Evolutionary conservation across 2,113 vertebrate species (phyloP).

Genomic region (Thunnus thynnus): DNA sequence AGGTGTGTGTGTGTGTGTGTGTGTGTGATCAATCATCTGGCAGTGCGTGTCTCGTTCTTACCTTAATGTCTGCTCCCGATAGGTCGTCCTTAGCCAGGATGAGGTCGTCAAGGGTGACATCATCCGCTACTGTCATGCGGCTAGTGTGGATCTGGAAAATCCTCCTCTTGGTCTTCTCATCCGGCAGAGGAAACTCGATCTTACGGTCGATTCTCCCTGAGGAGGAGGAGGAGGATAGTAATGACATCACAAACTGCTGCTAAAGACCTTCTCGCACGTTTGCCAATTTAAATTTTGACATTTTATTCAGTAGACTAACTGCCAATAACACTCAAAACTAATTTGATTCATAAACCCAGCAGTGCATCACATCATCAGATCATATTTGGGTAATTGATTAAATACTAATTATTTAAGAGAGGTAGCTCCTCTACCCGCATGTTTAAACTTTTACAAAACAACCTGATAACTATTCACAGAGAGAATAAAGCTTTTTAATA

Average conservation of each 20-base stretch:
- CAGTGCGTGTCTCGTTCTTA: slow-evolving; percentile 46
- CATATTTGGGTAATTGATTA: background rate
- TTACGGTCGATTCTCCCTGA: slow-evolving; percentile 97
- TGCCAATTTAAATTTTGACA: background rate
- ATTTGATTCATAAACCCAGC: background rate
- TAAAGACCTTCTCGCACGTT: background rate
- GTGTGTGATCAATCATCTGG: background rate
- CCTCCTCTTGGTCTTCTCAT: slow-evolving; percentile 97
- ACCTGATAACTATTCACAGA: too few species aligned
- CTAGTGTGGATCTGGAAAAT: slow-evolving; percentile 99
- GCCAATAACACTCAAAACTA: background rate
- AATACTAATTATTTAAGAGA: background rate
- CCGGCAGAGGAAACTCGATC: slow-evolving; percentile 97
- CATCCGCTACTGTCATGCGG: slow-evolving; percentile 94
- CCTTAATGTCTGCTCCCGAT: slow-evolving; percentile 98
- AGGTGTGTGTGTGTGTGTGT: background rate
- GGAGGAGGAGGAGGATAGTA: background rate
- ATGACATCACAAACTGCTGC: background rate
- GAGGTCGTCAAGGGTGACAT: slow-evolving; percentile 95
- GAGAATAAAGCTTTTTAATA: background rate
- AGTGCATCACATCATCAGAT: background rate
- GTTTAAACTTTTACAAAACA: background rate
- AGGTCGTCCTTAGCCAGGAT: slow-evolving; percentile 98
- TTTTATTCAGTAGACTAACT: background rate
- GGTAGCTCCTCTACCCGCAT: background rate